phyloP scores from a whole-genome alignment of 2,888 invertebrate species.

The Zootermopsis nevadensis region DNA sequence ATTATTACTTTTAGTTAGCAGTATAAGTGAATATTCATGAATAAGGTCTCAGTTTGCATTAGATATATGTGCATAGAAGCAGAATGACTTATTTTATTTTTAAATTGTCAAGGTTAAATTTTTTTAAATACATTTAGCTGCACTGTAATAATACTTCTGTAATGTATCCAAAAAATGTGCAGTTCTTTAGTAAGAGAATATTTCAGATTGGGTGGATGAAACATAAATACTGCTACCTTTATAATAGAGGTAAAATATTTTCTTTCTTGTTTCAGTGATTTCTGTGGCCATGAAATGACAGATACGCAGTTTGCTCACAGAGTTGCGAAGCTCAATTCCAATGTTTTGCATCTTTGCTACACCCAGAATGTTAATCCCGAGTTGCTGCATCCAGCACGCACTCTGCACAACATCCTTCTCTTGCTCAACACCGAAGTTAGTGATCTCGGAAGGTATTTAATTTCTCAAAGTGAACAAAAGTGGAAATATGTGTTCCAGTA shows the following conservation, averaged over 20 bases:
- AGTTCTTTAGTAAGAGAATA: too few relatives aligned
- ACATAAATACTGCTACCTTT: too few relatives aligned
- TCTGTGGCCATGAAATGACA: slow-evolving; percentile 77
- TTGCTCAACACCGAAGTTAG: slow-evolving; percentile 74
- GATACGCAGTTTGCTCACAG: slow-evolving; percentile 79
- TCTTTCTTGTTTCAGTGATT: slow-evolving; percentile 73
- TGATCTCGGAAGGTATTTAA: slow-evolving; percentile 77
- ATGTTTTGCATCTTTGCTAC: slow-evolving; percentile 82
- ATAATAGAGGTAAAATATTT: not conserved
- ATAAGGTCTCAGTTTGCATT: too few relatives aligned
- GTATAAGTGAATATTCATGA: too few relatives aligned
- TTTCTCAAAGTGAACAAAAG: not conserved
- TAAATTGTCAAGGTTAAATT: too few relatives aligned
- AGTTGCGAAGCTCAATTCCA: slow-evolving; percentile 83
- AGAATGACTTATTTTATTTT: not conserved
- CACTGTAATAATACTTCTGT: too few relatives aligned
- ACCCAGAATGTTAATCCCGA: slow-evolving; percentile 77
- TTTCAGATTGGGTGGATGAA: too few relatives aligned
- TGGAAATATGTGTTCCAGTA: too few relatives aligned
- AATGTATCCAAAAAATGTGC: too few relatives aligned
- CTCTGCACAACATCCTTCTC: slow-evolving; percentile 77
- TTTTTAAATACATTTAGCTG: too few relatives aligned
- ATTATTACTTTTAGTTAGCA: too few relatives aligned
- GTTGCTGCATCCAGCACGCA: slow-evolving; percentile 74
- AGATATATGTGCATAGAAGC: not conserved